Evolutionary conservation across 2,113 vertebrate species (phyloP), one percentile per base, ranked within the genome.

Genomic region (Seriola dumerili): DNA sequence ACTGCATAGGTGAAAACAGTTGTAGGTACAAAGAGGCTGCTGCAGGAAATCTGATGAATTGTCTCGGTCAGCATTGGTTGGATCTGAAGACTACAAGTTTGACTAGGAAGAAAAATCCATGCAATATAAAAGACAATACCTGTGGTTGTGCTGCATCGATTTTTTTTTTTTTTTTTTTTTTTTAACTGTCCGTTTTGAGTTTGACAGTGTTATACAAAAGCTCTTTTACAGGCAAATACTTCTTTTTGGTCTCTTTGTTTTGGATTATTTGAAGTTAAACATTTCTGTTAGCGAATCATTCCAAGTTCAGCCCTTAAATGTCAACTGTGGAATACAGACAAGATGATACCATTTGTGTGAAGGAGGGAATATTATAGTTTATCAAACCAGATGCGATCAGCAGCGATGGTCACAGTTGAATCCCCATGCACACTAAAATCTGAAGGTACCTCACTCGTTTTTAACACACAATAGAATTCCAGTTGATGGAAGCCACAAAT

Each of bases 381-480:
- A 72, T 62, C 25, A 76, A 44, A 50, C n/a, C 5, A n/a, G 34
- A 83, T 38, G 17, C 4, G 36, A 61, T 66, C 25, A 55, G 12
- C 29, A 50, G 36, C 23, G 8, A 29, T 52, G 12, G 72, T 40
- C 50, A 42, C 25, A 66, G 5, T 29, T 25, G 19, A 44, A 59
- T n/a, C 23, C 67, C 16, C 12, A 66, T n/a, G 5, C 17, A 32
- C 12, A 42, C 21, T 16, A 14, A 29, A 54, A 11, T 34, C 1
- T 46, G 11, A 55, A 13, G 14, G 10, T 11, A 14, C 14, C 8
- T 48, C 11, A 23, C 11, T 8, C 8, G 16, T 19, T 11, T 63
- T 67, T 57, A 63, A 78, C 14, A 59, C 11, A 10, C n/a, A 2
- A 72, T n/a, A 72, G 25, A 73, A 46, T 64, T 74, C 13, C 14